phyloP scores from a whole-genome alignment of 2,888 invertebrate species.

The Polydrusus pterygomalis region DNA sequence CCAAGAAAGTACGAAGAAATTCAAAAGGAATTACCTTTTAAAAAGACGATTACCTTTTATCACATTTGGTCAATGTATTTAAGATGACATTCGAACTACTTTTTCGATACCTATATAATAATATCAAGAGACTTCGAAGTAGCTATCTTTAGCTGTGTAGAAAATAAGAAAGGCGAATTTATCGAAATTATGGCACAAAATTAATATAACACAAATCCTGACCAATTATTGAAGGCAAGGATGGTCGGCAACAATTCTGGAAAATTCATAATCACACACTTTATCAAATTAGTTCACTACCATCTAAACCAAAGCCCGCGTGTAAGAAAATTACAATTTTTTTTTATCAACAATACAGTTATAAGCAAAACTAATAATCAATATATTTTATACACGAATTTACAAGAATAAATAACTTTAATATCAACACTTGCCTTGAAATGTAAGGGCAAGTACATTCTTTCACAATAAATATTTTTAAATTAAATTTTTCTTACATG shows the following conservation, averaged over 20 bases:
- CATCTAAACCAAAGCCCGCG: slow-evolving; percentile 65
- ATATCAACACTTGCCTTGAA: slow-evolving; percentile 64
- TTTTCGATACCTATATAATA: too few species aligned
- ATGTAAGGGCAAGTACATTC: slow-evolving; percentile 57
- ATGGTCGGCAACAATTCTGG: slow-evolving; percentile 66
- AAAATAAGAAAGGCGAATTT: slow-evolving; percentile 25
- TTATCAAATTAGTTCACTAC: slow-evolving; percentile 71
- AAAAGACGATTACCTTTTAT: too few species aligned
- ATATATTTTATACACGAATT: slow-evolving; percentile 66
- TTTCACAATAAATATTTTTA: slow-evolving; percentile 63
- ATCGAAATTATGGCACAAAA: slow-evolving; percentile 62
- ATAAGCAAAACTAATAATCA: slow-evolving; percentile 60
- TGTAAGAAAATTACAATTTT: slow-evolving; percentile 61
- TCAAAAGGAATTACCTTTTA: too few species aligned
- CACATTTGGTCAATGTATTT: too few species aligned
- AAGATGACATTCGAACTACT: too few species aligned
- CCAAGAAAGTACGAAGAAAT: too few species aligned
- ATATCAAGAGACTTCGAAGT: too few species aligned
- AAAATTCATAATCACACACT: slow-evolving; percentile 68
- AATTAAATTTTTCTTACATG: slow-evolving; percentile 63
- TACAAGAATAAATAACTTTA: slow-evolving; percentile 68
- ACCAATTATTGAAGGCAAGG: slow-evolving; percentile 66
- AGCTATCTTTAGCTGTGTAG: neutral
- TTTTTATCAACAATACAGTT: slow-evolving; percentile 22
- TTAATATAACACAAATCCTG: slow-evolving; percentile 54